Conservation (phyloP, 2,797 vertebrate genomes). For the Paguma larvata region DNA sequence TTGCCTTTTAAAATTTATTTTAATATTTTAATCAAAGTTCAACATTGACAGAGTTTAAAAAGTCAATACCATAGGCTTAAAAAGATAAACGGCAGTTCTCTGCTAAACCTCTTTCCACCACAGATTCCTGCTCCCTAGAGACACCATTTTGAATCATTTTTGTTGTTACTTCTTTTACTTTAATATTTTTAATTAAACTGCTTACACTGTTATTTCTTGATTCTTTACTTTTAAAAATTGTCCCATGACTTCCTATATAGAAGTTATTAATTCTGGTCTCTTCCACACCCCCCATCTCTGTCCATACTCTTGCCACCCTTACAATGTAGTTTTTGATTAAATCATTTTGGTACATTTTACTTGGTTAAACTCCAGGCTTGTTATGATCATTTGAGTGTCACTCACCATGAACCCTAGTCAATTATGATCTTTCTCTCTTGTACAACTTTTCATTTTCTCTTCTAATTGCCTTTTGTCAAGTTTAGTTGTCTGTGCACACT, state of each 20-base stretch:
- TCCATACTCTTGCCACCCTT: not conserved
- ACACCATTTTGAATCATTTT: not conserved
- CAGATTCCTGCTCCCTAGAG: not conserved
- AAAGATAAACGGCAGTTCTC: not conserved
- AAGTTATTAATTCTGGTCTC: not conserved
- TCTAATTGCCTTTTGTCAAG: not conserved
- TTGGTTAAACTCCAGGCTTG: slow-evolving; percentile 33
- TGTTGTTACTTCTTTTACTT: not conserved
- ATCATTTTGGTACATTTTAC: slow-evolving; percentile 34
- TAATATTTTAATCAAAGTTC: slow-evolving; percentile 60
- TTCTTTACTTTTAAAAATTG: slow-evolving; percentile 7
- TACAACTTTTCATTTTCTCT: slow-evolving; percentile 5
- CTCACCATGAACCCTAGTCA: slow-evolving; percentile 18
- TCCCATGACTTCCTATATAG: not conserved
- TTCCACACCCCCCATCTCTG: not conserved
- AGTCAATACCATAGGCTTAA: not conserved
- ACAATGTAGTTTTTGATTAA: slow-evolving; percentile 29
- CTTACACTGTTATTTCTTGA: slow-evolving; percentile 6
- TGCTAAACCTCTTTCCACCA: not conserved
- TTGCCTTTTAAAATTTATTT: slow-evolving; percentile 58
- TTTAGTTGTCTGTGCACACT: not conserved
- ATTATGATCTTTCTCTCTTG: slow-evolving; percentile 46
- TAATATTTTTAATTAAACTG: not conserved
- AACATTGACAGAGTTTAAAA: slow-evolving; percentile 42
- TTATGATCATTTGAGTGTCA: slow-evolving; percentile 49